phyloP scores from a whole-genome alignment of 2,888 invertebrate genomes.

The Phalera bucephala region DNA sequence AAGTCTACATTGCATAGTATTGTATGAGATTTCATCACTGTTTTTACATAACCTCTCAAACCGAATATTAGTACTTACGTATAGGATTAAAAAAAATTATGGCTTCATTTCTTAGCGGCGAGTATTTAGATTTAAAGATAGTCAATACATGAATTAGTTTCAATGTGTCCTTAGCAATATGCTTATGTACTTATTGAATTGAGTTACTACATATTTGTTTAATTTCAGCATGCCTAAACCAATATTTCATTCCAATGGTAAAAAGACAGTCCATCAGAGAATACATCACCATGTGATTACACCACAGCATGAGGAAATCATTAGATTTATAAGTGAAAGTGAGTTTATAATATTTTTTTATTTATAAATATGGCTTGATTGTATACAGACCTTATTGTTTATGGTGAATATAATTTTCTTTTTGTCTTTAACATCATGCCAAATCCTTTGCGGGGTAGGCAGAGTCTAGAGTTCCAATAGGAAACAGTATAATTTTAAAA shows the following conservation, averaged over 20 bases:
- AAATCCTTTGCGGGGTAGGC: too few relatives aligned
- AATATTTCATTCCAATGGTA: constrained; percentile 89
- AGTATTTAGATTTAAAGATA: too few relatives aligned
- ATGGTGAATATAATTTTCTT: too few relatives aligned
- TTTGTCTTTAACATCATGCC: too few relatives aligned
- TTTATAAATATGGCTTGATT: too few relatives aligned
- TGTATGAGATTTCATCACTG: constrained; percentile 63
- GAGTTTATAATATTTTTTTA: too few relatives aligned
- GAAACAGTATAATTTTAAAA: too few relatives aligned
- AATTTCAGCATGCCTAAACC: constrained; percentile 90
- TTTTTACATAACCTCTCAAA: constrained; percentile 77
- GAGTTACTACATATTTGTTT: constrained; percentile 12
- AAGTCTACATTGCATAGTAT: constrained; percentile 34
- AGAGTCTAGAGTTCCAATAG: too few relatives aligned
- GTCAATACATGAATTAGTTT: too few relatives aligned
- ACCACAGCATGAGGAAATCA: constrained; percentile 94
- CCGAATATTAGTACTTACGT: constrained; percentile 25
- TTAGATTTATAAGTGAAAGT: constrained; percentile 94
- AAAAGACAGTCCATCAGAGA: constrained; percentile 84
- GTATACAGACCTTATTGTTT: too few relatives aligned
- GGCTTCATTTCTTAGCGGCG: constrained; percentile 5
- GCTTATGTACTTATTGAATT: too few relatives aligned
- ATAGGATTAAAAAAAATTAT: constrained; percentile 6
- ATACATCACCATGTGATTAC: constrained; percentile 83
- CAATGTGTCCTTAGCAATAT: too few relatives aligned